Evolutionary conservation across 2,888 invertebrate species (phyloP), one percentile per base, ranked within the genome.

Genomic region (Creontiades dilutus): DNA sequence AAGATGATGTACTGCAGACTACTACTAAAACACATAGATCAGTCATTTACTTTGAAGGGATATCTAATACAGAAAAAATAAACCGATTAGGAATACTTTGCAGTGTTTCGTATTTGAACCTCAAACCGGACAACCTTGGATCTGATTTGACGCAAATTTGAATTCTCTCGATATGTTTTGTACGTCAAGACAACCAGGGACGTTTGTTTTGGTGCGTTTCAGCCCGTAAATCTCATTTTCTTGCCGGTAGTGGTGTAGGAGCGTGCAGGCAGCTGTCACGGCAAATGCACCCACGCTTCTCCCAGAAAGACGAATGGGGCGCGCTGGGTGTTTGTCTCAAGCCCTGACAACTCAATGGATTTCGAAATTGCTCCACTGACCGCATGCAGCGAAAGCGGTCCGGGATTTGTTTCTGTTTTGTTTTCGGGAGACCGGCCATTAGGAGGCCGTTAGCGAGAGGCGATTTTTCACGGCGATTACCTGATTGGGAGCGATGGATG

Each of bases 311-410:
- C 82, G 52, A 19, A 82, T 82, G 82, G 23, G 14, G 23, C 82
- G 48, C 52, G n/a, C 47, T 82, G 27, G 13, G 47, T 82, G 82
- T 82, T 52, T 82, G 82, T 82, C 23, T 14, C 27, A 23, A n/a
- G 27, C 52, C 47, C 23, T 52, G 82, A 82, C 82, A 52, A 27
- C 82, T 82, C 82, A 82, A 82, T 78, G 19, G 78, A 52, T 82
- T 82, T 82, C 82, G 82, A 82, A 82, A 82, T 52, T 27, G 23
- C 52, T 82, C 48, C 46, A 78, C 78, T 47, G 78, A 78, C 47
- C 78, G 14, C 78, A 46, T 19, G 68, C 68, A 19, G 68, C 23
- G 68, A 57, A 68, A 68, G 68, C 27, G 12, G 68, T 19, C 3
- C 23, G 68, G 3, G 68, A 27, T 23, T 68, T 68, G 61, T 16